A percentile compares a stretch with the other conserved stretches of the same genome.
Evolutionary conservation across 1,140 invertebrate genomes (phyloP).

Genomic region (Ooceraea biroi): DNA sequence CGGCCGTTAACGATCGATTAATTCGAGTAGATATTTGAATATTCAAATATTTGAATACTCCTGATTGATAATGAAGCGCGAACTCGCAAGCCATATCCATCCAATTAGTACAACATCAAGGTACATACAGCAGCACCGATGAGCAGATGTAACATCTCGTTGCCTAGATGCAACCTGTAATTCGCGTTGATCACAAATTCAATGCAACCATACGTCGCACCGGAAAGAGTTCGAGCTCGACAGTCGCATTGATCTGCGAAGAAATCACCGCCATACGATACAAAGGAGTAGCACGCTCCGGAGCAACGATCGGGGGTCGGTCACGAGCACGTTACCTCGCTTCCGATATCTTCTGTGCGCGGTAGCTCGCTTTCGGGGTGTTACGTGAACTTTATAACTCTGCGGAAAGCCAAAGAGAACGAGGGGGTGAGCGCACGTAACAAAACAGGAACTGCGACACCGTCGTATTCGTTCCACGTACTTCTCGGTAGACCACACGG

Average conservation of each 20-base stretch:
- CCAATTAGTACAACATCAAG: background rate
- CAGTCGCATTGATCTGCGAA: constrained; percentile 50
- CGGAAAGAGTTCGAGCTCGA: constrained; percentile 5
- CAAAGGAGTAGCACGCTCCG: constrained; percentile 48
- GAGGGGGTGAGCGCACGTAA: background rate
- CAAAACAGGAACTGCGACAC: constrained; percentile 8
- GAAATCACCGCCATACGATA: constrained; percentile 46
- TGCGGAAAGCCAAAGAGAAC: constrained; percentile 14
- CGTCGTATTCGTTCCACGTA: constrained; percentile 60
- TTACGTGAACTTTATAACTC: constrained; percentile 68
- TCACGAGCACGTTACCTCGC: background rate
- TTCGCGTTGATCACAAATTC: background rate
- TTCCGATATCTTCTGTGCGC: constrained; percentile 1
- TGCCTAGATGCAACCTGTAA: background rate
- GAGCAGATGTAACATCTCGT: background rate
- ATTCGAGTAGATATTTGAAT: background rate
- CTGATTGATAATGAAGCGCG: background rate
- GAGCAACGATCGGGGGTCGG: constrained; percentile 29
- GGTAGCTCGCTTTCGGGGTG: background rate
- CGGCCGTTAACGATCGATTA: constrained; percentile 19
- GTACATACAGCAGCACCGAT: background rate
- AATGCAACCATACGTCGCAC: background rate
- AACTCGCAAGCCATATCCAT: background rate
- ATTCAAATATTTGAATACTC: too few species aligned
- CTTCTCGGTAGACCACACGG: constrained; percentile 19